These are phyloP conservation scores for Leguminivora glycinivorella DNA, from an alignment of 1,140 invertebrate genomes.

Conservation along the genomic window DNA sequence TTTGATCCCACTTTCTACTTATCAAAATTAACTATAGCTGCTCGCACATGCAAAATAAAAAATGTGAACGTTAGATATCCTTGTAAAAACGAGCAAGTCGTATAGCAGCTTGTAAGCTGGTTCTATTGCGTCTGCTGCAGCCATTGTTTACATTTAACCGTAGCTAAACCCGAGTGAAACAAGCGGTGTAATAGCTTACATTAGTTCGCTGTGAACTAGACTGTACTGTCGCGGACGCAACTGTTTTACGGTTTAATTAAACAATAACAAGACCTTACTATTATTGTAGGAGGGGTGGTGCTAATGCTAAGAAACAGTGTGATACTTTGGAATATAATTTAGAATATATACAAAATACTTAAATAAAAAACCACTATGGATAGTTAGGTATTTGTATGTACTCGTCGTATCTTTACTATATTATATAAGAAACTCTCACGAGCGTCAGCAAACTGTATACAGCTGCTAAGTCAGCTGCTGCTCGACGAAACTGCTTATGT, in stretches of 20 bases:
- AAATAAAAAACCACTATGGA: too few species aligned
- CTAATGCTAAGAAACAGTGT: neutral
- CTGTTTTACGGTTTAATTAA: slow-evolving; percentile 32
- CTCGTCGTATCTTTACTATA: too few species aligned
- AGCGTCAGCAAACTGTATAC: too few species aligned
- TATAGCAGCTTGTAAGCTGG: slow-evolving; percentile 16
- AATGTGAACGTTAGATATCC: neutral
- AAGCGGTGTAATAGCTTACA: slow-evolving; percentile 45
- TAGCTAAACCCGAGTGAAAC: slow-evolving; percentile 20
- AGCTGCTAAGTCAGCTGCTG: too few species aligned
- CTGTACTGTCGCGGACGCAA: slow-evolving; percentile 32
- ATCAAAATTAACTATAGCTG: too few species aligned
- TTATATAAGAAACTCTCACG: too few species aligned
- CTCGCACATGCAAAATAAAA: neutral
- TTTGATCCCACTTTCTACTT: too few species aligned
- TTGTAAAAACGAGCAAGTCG: neutral
- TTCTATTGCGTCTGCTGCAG: neutral
- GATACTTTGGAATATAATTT: neutral
- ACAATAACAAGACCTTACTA: neutral
- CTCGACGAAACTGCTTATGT: too few species aligned
- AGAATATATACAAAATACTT: neutral
- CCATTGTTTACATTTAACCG: slow-evolving; percentile 26
- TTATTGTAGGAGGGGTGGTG: slow-evolving; percentile 1
- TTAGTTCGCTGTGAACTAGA: slow-evolving; percentile 35
- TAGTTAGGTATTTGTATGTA: too few species aligned